Conservation (phyloP, 2,113 vertebrate species). For the Empidonax traillii region DNA sequence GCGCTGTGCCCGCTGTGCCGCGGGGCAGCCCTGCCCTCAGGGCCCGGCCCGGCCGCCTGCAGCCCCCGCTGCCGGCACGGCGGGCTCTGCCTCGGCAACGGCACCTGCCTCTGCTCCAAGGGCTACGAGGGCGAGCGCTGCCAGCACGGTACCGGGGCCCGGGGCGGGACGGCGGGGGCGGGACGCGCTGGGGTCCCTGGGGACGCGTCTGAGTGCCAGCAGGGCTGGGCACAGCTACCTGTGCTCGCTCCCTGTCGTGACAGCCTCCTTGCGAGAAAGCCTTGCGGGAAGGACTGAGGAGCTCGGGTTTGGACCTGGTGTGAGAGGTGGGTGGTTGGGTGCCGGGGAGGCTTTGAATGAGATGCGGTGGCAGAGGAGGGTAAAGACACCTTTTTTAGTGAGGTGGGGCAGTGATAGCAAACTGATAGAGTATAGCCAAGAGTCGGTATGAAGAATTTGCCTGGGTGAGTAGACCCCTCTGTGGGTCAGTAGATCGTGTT, state of each 20-base stretch:
- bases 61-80: conserved; percentile 79
- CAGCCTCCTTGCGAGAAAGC: fast-evolving
- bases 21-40: conserved; percentile 28
- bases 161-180: neutral
- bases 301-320: fast-evolving
- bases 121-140: conserved; percentile 85
- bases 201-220: fast-evolving
- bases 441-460: fast-evolving
- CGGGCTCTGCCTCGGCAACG: conserved; percentile 82
- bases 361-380: neutral
- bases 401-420: neutral
- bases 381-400: neutral
- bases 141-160: conserved; percentile 78
- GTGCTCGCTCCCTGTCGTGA: fast-evolving
- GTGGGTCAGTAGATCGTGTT: neutral
- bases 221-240: fast-evolving
- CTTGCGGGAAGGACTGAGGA: neutral
- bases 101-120: conserved; percentile 81
- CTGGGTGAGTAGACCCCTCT: fast-evolving
- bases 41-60: conserved; percentile 71
- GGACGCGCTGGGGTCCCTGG: fast-evolving
- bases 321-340: fast-evolving
- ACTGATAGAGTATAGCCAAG: fast-evolving
- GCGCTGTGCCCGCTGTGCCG: neutral
- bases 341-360: fast-evolving